Base-by-base conservation (phyloP, 1,140 invertebrate genomes). In the Apolygus lucorum region DNA sequence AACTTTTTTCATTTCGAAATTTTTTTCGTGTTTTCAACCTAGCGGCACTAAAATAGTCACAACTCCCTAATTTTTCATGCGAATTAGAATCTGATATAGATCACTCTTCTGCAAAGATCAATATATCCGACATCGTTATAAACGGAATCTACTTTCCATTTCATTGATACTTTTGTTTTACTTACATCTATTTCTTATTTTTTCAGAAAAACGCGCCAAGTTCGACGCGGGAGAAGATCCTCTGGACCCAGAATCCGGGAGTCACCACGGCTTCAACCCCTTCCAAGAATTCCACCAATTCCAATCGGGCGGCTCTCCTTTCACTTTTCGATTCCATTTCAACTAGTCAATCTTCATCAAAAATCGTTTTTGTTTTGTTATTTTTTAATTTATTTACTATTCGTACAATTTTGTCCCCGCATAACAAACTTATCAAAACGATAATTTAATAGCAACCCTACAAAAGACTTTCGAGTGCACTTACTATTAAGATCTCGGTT, bases 311-410 rank as follows among this genome's bases (percentile, higher is more conserved):
- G 85, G 87, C 74, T 52, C 49, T 28, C 90, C 90, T 76, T 97
- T 96, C 85, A 91, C 95, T 76, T 99, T 98, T 79, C 95, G 95
- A 82, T 99, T 98, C 83, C 92, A 98, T 79, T 98, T 92, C 77
- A 90, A 91, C 80, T 91, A 80, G 54, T 59, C 54, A 59, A 11
- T 4, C 22, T 22, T 24, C 54, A 4, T 17, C 2, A 4, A 14
- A 59, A n/a, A n/a, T n/a, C n/a, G n/a, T n/a, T n/a, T n/a, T n/a
- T n/a, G n/a, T n/a, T n/a, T n/a, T n/a, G 17, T 49, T 49, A 49
- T 17, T 17, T 49, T 17, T 8, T 49, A 49, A 49, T 49, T 49
- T 49, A 11, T 11, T 17, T 8, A 49, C 34, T 11, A 49, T 49
- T 49, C 34, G n/a, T n/a, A n/a, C n/a, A n/a, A n/a, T n/a, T 42